Conservation (phyloP, 1,140 invertebrate species). For the Venustaconcha ellipsiformis region DNA sequence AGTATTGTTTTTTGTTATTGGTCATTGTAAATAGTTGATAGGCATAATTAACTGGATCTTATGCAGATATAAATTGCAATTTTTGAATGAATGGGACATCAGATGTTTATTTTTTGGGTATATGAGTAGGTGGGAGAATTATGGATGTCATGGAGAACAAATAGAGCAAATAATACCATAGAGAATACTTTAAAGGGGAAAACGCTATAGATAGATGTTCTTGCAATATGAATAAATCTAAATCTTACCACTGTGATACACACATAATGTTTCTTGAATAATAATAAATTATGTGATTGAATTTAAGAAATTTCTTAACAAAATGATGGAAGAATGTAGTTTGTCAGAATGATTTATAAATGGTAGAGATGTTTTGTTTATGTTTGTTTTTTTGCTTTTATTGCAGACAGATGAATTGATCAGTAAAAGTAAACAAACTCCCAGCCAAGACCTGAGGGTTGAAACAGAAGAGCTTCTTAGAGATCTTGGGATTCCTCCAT, state of each 20-base stretch:
- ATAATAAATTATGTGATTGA: background rate
- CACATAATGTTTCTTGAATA: background rate
- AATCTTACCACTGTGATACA: background rate
- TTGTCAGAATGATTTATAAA: background rate
- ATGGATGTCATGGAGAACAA: no score
- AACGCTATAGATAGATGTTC: no score
- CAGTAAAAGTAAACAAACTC: slow-evolving; percentile 33
- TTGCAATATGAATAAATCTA: no score
- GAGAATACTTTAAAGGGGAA: no score
- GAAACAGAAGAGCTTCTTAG: slow-evolving; percentile 60
- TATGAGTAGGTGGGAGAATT: no score
- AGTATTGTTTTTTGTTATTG: no score
- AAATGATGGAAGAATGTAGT: background rate
- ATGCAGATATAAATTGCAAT: no score
- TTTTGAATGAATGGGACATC: no score
- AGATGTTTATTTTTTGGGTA: no score
- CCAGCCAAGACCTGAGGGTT: slow-evolving; percentile 37
- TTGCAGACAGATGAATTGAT: slow-evolving; percentile 15
- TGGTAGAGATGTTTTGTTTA: background rate
- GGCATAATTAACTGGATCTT: no score
- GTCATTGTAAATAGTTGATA: no score
- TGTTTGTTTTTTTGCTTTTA: slow-evolving; percentile 1
- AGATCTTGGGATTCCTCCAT: slow-evolving; percentile 59
- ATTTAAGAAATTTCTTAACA: slow-evolving; percentile 1
- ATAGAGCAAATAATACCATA: no score